These are phyloP conservation scores for Picus viridis DNA, from an alignment of 2,797 vertebrate species.

Conservation along the genomic window DNA sequence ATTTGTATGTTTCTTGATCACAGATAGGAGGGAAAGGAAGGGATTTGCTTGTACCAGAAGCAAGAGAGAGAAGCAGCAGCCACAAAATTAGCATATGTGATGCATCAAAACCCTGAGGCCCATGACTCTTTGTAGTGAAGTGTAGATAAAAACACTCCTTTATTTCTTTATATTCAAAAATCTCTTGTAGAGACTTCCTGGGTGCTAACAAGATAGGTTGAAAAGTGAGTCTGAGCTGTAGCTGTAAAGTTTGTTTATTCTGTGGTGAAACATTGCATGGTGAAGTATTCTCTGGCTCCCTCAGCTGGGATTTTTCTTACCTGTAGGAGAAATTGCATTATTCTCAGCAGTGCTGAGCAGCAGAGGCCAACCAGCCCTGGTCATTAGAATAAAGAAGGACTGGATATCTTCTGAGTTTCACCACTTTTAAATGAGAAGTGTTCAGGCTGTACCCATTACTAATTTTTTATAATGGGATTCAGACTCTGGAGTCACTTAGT, in stretches of 20 bases:
- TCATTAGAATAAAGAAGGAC: background rate
- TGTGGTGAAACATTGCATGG: background rate
- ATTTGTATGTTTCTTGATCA: background rate
- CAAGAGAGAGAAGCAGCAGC: background rate
- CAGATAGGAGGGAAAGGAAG: background rate
- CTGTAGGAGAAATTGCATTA: background rate
- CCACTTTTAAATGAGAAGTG: rapidly evolving
- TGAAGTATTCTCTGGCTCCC: background rate
- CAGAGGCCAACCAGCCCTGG: background rate
- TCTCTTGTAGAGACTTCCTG: background rate
- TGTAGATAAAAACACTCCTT: background rate
- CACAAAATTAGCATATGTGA: background rate
- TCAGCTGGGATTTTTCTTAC: background rate
- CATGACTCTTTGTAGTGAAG: background rate
- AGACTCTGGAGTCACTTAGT: background rate
- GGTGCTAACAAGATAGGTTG: background rate
- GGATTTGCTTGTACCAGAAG: background rate
- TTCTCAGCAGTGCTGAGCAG: background rate
- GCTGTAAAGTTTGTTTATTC: background rate
- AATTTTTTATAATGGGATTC: background rate
- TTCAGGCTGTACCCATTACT: background rate
- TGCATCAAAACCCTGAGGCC: background rate
- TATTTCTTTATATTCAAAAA: background rate
- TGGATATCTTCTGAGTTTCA: background rate
- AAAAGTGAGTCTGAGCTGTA: background rate